phyloP scores from a whole-genome alignment of 2,113 vertebrate genomes.

The Clarias gariepinus region DNA sequence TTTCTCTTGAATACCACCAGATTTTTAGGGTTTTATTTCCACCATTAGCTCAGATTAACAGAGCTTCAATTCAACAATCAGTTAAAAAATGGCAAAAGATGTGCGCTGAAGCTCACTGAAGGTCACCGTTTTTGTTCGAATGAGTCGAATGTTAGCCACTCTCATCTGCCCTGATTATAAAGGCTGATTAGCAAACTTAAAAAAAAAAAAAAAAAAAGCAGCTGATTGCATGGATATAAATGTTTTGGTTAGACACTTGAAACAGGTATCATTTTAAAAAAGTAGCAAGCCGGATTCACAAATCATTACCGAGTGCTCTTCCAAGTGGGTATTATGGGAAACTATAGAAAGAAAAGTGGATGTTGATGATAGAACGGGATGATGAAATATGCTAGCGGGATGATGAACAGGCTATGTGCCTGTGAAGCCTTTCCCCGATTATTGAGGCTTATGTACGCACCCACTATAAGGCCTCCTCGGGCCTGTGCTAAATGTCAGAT shows the following conservation, averaged over 20 bases:
- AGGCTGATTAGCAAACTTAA: constrained; percentile 47
- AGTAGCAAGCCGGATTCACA: constrained; percentile 21
- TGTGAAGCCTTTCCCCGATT: constrained; percentile 29
- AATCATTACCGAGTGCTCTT: constrained; percentile 26
- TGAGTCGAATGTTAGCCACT: constrained; percentile 40
- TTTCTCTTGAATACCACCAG: background rate
- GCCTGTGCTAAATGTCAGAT: constrained; percentile 40
- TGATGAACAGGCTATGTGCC: constrained; percentile 27
- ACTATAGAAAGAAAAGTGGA: background rate
- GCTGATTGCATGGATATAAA: constrained; percentile 50
- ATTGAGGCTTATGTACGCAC: constrained; percentile 32
- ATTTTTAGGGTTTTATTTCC: constrained; percentile 14
- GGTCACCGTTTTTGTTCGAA: constrained; percentile 35
- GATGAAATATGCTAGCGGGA: constrained; percentile 6
- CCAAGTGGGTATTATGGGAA: constrained; percentile 19
- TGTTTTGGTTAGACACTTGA: constrained; percentile 21
- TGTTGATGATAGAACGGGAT: constrained; percentile 1
- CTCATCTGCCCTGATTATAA: constrained; percentile 42
- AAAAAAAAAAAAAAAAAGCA: background rate
- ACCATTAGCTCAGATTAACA: constrained; percentile 1
- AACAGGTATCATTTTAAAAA: constrained; percentile 42
- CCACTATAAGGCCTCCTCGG: constrained; percentile 25
- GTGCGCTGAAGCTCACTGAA: constrained; percentile 7
- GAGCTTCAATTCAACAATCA: constrained; percentile 21
- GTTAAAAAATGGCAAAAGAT: constrained; percentile 20